phyloP scores from a whole-genome alignment of 2,113 vertebrate genomes.

The Oncorhynchus mykiss region DNA sequence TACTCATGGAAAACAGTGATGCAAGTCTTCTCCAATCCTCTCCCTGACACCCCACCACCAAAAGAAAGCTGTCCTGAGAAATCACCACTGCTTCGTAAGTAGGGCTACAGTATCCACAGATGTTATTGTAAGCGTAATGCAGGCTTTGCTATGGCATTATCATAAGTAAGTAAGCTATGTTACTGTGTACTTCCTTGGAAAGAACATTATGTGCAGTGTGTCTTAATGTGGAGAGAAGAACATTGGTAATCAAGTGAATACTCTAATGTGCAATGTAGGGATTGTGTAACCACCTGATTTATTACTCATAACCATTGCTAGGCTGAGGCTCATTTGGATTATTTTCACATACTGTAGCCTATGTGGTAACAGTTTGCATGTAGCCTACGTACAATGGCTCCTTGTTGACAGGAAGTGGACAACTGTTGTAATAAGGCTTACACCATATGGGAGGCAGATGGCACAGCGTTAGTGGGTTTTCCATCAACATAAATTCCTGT shows the following conservation, averaged over 20 bases:
- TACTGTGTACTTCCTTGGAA: not conserved
- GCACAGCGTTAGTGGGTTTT: not conserved
- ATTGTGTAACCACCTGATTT: not conserved
- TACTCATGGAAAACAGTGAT: constrained; percentile 20
- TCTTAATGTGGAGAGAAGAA: not conserved
- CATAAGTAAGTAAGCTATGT: too few species aligned
- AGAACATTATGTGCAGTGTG: not conserved
- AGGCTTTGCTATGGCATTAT: not conserved
- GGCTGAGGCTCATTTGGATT: not conserved
- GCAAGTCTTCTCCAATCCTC: constrained; percentile 12
- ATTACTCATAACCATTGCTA: not conserved
- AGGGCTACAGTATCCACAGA: not conserved
- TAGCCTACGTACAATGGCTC: not conserved
- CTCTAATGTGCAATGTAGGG: not conserved
- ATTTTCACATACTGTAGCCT: not conserved
- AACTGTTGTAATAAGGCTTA: too few species aligned
- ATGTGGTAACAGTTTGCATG: not conserved
- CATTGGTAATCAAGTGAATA: not conserved
- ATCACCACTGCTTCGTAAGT: constrained; percentile 74
- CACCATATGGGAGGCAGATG: not conserved
- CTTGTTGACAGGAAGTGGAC: not conserved
- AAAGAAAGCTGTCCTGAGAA: constrained; percentile 53
- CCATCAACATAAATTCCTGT: not conserved
- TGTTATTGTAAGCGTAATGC: not conserved
- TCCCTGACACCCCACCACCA: constrained; percentile 42